Evolutionary conservation across 2,113 vertebrate species (phyloP), one percentile per base, ranked within the genome.

Genomic region (Rostratula benghalensis): DNA sequence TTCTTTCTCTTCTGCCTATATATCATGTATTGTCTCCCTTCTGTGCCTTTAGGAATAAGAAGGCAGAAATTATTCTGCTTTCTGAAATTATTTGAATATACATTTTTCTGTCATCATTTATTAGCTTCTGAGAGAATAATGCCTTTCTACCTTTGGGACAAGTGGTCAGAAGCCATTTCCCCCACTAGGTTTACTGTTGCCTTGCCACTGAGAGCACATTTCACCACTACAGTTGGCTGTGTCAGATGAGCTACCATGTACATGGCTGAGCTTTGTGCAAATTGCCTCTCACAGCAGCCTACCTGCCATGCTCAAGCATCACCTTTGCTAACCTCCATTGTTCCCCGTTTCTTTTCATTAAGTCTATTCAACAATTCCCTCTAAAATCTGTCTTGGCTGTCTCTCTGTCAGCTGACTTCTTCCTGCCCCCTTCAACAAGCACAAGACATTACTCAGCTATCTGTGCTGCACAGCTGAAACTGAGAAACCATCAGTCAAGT

Each of bases 271-370:
- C 79, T 82, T 63, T n/a, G 41, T 41, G 87, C 65, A 76, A 85
- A 90, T 11, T 91, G 69, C 84, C 28, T 84, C 80, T 93, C 87
- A 10, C 78, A 83, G 74, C 89, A 80, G 78, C 69, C 74, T 50
- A 51, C 1, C 0, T 24, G 30, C 74, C 75, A 17, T 17, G 67
- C 78, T 94, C 78, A 67, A 17, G 76, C 78, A 83, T 88, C 90
- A 63, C 82, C 53, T 81, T 82, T 18, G n/a, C 59, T 88, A 79
- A 95, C 93, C 93, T 89, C 90, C 15, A 45, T 80, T 95, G 91
- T 83, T 90, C 61, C 56, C 59, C 50, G 63, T 27, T 96, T 76
- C 87, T 93, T 95, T 90, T 90, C 82, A 95, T 94, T 96, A 94
- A 50, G 41, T 80, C 84, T 85, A 1, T 77, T 74, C 87, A 95